Percentiles rank a stretch among this genome's conserved stretches.
These are phyloP conservation scores for Lucinisca nassula DNA, from an alignment of 2,888 invertebrate genomes.

Conservation along the genomic window DNA sequence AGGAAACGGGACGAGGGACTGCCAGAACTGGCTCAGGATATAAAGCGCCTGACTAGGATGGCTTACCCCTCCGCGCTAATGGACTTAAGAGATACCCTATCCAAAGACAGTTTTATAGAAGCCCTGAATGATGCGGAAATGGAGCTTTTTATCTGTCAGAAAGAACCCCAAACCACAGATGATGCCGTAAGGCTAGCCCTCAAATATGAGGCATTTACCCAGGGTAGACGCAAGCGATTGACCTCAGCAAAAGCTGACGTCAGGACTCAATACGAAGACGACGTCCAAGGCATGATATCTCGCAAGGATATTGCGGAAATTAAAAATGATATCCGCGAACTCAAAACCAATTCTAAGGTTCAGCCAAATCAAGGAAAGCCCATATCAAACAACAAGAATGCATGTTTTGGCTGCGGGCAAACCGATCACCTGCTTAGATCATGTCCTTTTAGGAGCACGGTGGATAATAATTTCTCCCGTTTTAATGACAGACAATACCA, in stretches of 20 bases:
- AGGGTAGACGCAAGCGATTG: background rate
- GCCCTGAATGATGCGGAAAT: slow-evolving; percentile 3
- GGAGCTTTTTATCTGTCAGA: background rate
- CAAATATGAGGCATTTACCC: slow-evolving; percentile 10
- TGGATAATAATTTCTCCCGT: too few relatives aligned
- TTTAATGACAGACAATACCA: background rate
- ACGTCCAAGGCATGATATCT: background rate
- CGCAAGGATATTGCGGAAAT: background rate
- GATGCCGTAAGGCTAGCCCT: background rate
- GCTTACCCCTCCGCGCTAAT: background rate
- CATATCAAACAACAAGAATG: background rate
- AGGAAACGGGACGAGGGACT: background rate
- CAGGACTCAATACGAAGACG: background rate
- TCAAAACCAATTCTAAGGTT: background rate
- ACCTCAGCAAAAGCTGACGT: background rate
- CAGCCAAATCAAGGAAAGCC: too few relatives aligned
- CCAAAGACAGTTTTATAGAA: background rate
- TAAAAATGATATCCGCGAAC: background rate
- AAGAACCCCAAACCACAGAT: background rate
- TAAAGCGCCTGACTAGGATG: slow-evolving; percentile 5
- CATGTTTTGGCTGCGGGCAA: background rate
- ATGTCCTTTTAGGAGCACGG: background rate
- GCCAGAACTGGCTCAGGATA: slow-evolving; percentile 1
- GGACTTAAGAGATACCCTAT: background rate
- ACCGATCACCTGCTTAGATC: background rate